phyloP scores from a whole-genome alignment of 2,797 vertebrate species.

The Oreochromis mossambicus region DNA sequence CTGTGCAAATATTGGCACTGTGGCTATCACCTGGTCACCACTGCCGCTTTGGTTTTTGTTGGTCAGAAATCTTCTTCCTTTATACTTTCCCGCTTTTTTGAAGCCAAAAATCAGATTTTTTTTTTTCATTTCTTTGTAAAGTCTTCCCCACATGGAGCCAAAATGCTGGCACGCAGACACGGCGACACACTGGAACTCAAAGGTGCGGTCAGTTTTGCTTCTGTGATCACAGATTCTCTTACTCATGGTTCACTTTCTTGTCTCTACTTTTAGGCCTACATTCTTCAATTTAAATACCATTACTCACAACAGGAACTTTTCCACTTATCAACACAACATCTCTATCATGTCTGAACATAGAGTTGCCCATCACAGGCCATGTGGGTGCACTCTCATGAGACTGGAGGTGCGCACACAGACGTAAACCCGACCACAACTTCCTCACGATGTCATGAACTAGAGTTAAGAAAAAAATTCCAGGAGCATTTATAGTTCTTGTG shows the following conservation, averaged over 20 bases:
- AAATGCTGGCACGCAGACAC: neutral
- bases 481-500: neutral
- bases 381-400: neutral
- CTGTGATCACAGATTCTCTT: neutral
- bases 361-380: neutral
- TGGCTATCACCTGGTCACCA: neutral
- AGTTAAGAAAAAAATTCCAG: neutral
- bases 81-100: neutral
- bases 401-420: neutral
- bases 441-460: neutral
- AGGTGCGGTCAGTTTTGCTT: neutral
- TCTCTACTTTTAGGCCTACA: neutral
- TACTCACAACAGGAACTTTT: neutral
- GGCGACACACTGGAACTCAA: neutral
- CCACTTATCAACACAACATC: neutral
- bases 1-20: neutral
- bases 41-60: neutral
- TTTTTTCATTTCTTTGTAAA: neutral
- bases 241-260: neutral
- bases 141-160: neutral
- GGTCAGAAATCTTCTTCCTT: neutral
- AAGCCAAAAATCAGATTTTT: neutral
- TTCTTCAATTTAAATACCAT: neutral
- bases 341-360: neutral
- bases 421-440: slow-evolving; percentile 29